phyloP scores from a whole-genome alignment of 2,797 vertebrate species.

The Paramormyrops hopkinsi region DNA sequence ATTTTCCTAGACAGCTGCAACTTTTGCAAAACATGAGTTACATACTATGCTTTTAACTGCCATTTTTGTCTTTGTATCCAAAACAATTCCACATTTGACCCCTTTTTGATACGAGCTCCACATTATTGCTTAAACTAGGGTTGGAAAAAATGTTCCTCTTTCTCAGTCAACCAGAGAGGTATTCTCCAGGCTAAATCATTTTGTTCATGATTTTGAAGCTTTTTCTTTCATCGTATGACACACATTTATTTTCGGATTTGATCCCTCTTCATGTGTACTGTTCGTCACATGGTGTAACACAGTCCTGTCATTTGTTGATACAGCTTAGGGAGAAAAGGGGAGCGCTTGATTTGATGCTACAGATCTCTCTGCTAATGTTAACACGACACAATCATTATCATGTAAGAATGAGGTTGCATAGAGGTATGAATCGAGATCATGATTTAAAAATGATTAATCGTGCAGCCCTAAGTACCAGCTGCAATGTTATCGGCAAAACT shows the following conservation, averaged over 20 bases:
- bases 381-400: background rate
- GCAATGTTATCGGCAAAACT: background rate
- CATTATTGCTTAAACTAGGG: background rate
- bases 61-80: background rate
- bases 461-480: background rate
- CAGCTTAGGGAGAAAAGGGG: background rate
- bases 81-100: background rate
- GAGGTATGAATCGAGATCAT: background rate
- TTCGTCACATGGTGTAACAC: background rate
- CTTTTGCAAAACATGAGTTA: background rate
- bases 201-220: background rate
- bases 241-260: background rate
- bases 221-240: background rate
- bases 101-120: background rate
- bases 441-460: background rate
- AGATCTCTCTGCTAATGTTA: background rate
- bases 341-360: background rate
- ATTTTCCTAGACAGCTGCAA: background rate
- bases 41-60: background rate
- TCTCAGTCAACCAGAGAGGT: background rate
- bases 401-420: background rate
- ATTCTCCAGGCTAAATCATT: background rate
- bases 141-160: background rate
- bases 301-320: background rate
- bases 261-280: background rate